Percentiles rank a stretch among this genome's conserved stretches.
Conservation (phyloP, 1,140 invertebrate genomes). For the Telenomus remus region DNA sequence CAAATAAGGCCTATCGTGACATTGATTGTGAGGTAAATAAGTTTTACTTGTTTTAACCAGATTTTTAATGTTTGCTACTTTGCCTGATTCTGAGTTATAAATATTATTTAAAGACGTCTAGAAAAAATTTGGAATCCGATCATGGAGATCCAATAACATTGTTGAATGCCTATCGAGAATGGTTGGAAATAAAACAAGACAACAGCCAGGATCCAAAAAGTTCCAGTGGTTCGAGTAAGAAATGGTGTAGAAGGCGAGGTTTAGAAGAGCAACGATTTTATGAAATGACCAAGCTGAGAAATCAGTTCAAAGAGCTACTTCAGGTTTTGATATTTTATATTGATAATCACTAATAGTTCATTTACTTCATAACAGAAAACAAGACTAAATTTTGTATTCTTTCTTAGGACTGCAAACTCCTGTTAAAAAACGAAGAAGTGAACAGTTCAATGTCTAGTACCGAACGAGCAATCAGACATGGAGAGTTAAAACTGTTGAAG, state of each 20-base stretch:
- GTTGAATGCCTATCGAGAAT: slow-evolving; percentile 91
- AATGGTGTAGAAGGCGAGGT: slow-evolving; percentile 91
- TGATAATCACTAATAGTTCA: neutral
- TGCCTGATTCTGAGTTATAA: neutral
- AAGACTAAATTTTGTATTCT: slow-evolving; percentile 42
- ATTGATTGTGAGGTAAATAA: slow-evolving; percentile 83
- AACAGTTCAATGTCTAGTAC: slow-evolving; percentile 81
- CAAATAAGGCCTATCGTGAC: slow-evolving; percentile 90
- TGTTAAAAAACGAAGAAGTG: slow-evolving; percentile 76
- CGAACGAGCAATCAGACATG: slow-evolving; percentile 87
- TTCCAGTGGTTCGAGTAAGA: slow-evolving; percentile 76
- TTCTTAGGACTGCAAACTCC: slow-evolving; percentile 84
- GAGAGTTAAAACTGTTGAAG: slow-evolving; percentile 90
- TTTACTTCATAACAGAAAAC: slow-evolving; percentile 3
- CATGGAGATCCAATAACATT: slow-evolving; percentile 97
- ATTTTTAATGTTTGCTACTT: too few species aligned
- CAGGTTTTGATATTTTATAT: slow-evolving; percentile 75
- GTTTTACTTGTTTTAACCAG: neutral
- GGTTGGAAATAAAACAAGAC: slow-evolving; percentile 86
- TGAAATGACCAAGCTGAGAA: slow-evolving; percentile 93
- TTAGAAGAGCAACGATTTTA: slow-evolving; percentile 98
- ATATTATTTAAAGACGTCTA: slow-evolving; percentile 77
- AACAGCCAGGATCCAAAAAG: slow-evolving; percentile 64
- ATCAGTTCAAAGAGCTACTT: slow-evolving; percentile 91
- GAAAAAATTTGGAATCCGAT: slow-evolving; percentile 90